Evolutionary conservation across 2,113 vertebrate species (phyloP).

Genomic region (Nothocercus nigrocapillus): DNA sequence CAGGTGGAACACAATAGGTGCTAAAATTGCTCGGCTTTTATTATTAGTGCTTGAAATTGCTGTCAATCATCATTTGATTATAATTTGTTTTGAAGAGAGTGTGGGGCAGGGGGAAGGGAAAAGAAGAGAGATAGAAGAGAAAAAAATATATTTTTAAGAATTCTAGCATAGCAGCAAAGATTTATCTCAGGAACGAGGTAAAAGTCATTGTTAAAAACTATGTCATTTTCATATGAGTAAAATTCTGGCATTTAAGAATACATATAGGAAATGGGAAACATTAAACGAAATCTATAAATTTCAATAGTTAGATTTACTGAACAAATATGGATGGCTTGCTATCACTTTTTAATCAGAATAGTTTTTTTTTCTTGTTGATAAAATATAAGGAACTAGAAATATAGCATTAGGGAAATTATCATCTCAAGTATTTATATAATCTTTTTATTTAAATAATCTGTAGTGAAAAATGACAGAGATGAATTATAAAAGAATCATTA

Average conservation of each 20-base stretch:
- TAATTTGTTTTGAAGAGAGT: slow-evolving; percentile 42
- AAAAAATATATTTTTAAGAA: not conserved
- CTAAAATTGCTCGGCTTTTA: slow-evolving; percentile 65
- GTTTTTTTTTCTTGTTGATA: not conserved
- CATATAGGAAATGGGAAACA: not conserved
- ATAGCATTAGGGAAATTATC: not conserved
- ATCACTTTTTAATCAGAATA: not conserved
- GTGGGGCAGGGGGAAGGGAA: not conserved
- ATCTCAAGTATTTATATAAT: not conserved
- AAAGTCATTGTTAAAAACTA: not conserved
- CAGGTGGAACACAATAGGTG: slow-evolving; percentile 53
- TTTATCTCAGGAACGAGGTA: not conserved
- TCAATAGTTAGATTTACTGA: not conserved
- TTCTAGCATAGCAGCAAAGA: not conserved
- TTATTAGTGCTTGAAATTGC: slow-evolving; percentile 60
- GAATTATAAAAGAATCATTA: not conserved
- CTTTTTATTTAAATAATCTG: not conserved
- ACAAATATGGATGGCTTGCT: not conserved
- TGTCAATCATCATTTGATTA: slow-evolving; percentile 54
- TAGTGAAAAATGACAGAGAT: not conserved
- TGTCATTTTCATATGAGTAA: not conserved
- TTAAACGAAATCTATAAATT: not conserved
- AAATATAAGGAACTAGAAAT: not conserved
- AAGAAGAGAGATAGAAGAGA: not conserved
- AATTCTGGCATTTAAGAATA: not conserved